Percentiles rank a stretch among this genome's conserved stretches.
phyloP scores from a whole-genome alignment of 2,888 invertebrate species.

The Euclidia mi region DNA sequence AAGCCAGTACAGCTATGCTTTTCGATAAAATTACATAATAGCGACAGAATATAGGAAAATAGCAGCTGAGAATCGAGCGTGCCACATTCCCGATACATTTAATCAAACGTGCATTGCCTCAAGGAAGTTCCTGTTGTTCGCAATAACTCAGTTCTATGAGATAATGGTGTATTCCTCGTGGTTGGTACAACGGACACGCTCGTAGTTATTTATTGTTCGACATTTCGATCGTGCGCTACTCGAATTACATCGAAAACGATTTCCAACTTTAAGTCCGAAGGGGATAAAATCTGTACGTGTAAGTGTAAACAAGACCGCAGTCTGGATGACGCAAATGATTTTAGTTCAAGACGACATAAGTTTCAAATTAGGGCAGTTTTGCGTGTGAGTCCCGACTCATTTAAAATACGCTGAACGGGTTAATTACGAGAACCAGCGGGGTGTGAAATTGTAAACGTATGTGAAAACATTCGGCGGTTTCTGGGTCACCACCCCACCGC shows the following conservation, averaged over 20 bases:
- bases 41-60: conserved; percentile 22
- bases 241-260: conserved; percentile 34
- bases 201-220: conserved; percentile 4
- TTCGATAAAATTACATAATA: conserved; percentile 17
- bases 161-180: conserved; percentile 16
- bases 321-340: no score
- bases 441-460: no score
- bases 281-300: no score
- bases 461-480: no score
- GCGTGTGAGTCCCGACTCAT: no score
- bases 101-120: conserved; percentile 34
- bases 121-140: conserved; percentile 38
- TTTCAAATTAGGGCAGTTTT: no score
- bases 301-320: no score
- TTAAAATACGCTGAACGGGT: no score
- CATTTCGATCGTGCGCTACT: conserved; percentile 11
- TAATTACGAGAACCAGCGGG: no score
- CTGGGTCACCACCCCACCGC: no score
- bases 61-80: conserved; percentile 17
- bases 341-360: no score
- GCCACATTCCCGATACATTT: conserved; percentile 38
- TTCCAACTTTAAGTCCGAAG: no score
- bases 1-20: background rate
- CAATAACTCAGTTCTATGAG: conserved; percentile 35
- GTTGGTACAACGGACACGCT: conserved; percentile 19